These are phyloP conservation scores for Neosilurus hyrtlii DNA, from an alignment of 2,797 vertebrate genomes.

Conservation along the genomic window DNA sequence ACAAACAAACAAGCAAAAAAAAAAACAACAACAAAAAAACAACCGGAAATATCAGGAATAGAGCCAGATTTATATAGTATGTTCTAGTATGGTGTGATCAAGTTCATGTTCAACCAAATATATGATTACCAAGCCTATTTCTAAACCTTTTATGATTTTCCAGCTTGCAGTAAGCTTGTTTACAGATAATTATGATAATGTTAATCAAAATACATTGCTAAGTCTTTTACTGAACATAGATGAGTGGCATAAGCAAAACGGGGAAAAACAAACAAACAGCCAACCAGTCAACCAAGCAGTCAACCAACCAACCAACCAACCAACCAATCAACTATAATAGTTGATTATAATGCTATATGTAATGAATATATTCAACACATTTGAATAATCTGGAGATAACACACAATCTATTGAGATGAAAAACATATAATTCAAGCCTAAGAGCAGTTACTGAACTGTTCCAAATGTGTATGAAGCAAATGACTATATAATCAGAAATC, in stretches of 20 bases:
- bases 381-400: neutral
- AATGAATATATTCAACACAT: neutral
- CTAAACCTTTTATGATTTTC: neutral
- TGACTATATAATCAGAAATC: neutral
- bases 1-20: too few species aligned
- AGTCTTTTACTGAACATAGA: neutral
- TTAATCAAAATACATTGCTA: neutral
- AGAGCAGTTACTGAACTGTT: neutral
- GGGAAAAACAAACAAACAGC: too few species aligned
- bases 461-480: neutral
- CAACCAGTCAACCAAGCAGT: neutral
- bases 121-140: neutral
- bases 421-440: neutral
- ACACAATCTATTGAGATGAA: neutral
- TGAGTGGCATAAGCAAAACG: neutral
- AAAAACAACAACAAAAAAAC: too few species aligned
- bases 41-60: constrained; percentile 5
- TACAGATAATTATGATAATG: neutral
- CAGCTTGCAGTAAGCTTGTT: neutral
- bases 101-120: neutral
- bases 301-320: neutral
- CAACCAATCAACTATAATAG: too few species aligned
- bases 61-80: neutral
- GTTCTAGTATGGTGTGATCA: neutral
- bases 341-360: too few species aligned